Evolutionary conservation across 2,113 vertebrate species (phyloP).

Genomic region (Fulmarus glacialis): DNA sequence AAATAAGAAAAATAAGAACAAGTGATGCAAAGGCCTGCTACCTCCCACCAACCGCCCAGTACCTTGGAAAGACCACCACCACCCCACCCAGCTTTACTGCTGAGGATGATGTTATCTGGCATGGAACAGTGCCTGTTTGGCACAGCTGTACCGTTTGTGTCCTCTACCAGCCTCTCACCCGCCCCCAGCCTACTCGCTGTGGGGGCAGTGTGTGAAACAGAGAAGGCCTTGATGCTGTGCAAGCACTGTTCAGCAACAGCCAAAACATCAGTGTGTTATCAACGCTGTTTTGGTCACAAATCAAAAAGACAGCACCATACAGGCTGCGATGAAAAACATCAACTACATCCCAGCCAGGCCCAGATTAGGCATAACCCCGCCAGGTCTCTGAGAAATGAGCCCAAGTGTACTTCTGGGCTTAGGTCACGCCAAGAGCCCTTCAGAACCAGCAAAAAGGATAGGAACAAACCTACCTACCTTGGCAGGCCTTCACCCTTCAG

Average conservation of each 20-base stretch:
- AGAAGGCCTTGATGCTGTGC: neutral
- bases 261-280: neutral
- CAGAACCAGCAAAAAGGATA: accelerated
- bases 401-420: too few species aligned
- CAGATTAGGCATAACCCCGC: accelerated
- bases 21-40: neutral
- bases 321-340: accelerated
- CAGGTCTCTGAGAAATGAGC: too few species aligned
- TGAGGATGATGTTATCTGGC: neutral
- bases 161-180: neutral
- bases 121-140: accelerated
- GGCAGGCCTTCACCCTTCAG: neutral
- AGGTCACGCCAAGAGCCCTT: accelerated
- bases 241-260: neutral
- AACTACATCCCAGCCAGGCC: neutral
- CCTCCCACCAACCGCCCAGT: neutral
- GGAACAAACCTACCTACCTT: accelerated
- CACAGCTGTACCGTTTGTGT: neutral
- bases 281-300: neutral
- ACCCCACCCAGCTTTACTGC: neutral
- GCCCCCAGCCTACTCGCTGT: neutral
- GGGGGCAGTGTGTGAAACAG: neutral
- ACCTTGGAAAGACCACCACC: too few species aligned
- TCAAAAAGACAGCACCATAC: accelerated
- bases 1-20: too few species aligned